Evolutionary conservation across 92 coral and sea anemone species (phyloP).

Genomic region (Epizoanthus stellaris): DNA sequence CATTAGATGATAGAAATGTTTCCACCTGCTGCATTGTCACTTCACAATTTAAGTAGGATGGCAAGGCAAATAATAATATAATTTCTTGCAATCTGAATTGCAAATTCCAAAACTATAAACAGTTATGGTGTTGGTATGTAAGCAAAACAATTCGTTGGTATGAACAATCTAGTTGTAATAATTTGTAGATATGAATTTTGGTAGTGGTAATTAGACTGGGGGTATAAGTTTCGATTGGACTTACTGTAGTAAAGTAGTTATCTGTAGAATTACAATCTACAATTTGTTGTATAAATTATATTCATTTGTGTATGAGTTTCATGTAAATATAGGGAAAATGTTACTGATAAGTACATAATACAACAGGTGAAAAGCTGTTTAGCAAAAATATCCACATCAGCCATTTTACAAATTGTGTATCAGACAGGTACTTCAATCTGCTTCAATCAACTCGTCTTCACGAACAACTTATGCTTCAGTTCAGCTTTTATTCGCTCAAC

Average conservation of each 20-base stretch:
- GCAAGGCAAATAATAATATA: not conserved
- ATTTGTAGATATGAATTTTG: not conserved
- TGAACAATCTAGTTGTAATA: not conserved
- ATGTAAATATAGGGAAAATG: no score
- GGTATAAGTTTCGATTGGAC: not conserved
- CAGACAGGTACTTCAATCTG: no score
- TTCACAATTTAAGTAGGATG: not conserved
- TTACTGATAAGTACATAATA: no score
- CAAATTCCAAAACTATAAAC: constrained; percentile 6
- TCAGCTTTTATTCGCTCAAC: no score
- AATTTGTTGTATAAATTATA: no score
- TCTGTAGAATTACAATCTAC: not conserved
- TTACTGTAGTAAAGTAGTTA: not conserved
- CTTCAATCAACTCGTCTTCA: no score
- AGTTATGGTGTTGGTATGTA: not conserved
- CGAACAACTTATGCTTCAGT: no score
- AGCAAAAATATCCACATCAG: no score
- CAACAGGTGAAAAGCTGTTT: no score
- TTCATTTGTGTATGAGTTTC: no score
- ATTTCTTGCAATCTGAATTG: not conserved
- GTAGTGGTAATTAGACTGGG: not conserved
- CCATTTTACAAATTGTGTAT: no score
- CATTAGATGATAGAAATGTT: not conserved
- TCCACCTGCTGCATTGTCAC: not conserved
- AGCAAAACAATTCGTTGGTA: not conserved